Evolutionary conservation across 2,113 vertebrate species (phyloP), one percentile per base, ranked within the genome.

Genomic region (Spermophilus dauricus): DNA sequence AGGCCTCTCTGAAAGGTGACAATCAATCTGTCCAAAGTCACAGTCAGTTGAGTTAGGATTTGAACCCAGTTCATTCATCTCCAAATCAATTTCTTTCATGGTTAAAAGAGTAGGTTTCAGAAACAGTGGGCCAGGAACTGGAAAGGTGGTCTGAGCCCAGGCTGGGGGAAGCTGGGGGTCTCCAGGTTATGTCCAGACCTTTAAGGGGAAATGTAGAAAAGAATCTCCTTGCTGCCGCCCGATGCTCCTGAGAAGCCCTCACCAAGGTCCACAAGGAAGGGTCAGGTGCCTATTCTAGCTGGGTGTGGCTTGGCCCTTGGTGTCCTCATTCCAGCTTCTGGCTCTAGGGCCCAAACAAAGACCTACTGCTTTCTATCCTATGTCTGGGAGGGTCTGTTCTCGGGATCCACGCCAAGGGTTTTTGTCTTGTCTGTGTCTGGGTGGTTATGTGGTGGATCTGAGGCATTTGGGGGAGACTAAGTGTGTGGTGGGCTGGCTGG

Each of bases 91-190:
- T 58, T 65, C 53, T 80, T 90, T 81, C 45, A 61, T 77, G 28
- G 9, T 8, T 96, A 30, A 89, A 16, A 73, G 20, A 78, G n/a
- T 75, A 26, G 77, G n/a, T 84, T 90, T 94, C 82, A 81, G 78
- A 78, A 81, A 89, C 1, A 82, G 30, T 53, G 92, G 51, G 39
- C 48, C 77, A 84, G 37, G 65, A 89, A 42, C 22, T 26, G 18
- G 30, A 20, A 77, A 16, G 45, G 34, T 67, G 73, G 32, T 48
- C 77, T 80, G 28, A 93, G 37, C 28, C 78, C 1, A 5, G 53
- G 26, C n/a, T 63, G 10, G 11, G 61, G 78, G 42, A 73, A 82
- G 6, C 48, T 72, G 28, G 34, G 70, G n/a, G 11, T 81, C 86
- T 70, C 69, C 69, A 72, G 86, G 42, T n/a, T 18, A n/a, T 8